Evolutionary conservation across 1,140 invertebrate species (phyloP), one percentile per base, ranked within the genome.

Genomic region (Maconellicoccus hirsutus): DNA sequence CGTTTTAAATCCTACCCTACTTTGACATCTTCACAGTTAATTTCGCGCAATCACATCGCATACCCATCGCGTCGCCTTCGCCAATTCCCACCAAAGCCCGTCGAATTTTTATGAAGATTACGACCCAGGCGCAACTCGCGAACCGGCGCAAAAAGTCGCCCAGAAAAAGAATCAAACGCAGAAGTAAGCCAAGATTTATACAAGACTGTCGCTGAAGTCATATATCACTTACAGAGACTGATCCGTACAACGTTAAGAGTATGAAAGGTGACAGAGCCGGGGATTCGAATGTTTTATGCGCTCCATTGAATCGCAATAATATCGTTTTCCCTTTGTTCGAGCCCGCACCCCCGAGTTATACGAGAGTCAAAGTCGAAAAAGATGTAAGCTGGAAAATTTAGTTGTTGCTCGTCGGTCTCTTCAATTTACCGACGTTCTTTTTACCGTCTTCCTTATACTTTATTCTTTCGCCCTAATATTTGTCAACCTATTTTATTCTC

Each of bases 261-360:
- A 52, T 52, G 42, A 52, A 52, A 52, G 42, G 42, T 52, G 42
- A 52, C 42, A 52, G 42, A 52, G 42, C n/a, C 42, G 42, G 42
- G 42, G 42, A 52, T 52, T 52, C 42, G 42, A 52, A 52, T 52
- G 42, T 52, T 52, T 52, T 52, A 52, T 19, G 42, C 42, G 42
- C 42, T 52, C 42, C 42, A 52, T 52, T 52, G 42, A 52, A 52
- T 52, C 42, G 42, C 42, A 19, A 52, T 52, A 52, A 52, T 52
- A 52, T 52, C 10, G 42, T 16, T 33, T 52, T 52, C 42, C 42
- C 42, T 52, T 52, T 52, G 42, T 52, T 52, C 12, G 42, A n/a
- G n/a, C n/a, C 42, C 6, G 42, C 42, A 19, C 29, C 29, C 29
- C 42, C 42, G 42, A 52, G 42, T 52, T 33, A 33, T 33, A 33